These are phyloP conservation scores for Polydesmus complanatus DNA, from an alignment of 2,888 invertebrate species.

Conservation along the genomic window DNA sequence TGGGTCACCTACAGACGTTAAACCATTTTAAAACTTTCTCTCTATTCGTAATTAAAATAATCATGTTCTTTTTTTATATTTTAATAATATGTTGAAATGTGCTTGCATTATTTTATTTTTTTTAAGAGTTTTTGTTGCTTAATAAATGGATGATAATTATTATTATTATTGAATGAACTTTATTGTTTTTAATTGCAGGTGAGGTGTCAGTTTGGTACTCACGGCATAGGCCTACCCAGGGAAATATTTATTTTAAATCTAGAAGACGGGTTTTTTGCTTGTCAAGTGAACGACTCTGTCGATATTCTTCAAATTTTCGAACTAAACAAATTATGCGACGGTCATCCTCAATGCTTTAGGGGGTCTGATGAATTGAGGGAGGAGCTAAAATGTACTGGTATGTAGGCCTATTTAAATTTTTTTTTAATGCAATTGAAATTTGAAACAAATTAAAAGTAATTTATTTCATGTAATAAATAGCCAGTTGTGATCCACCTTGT, in stretches of 20 bases:
- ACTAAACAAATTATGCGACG: slow-evolving; percentile 86
- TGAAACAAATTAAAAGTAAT: too few species aligned
- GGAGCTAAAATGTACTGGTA: slow-evolving; percentile 88
- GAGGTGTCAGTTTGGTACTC: slow-evolving; percentile 10
- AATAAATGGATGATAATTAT: not conserved
- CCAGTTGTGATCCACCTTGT: slow-evolving; percentile 42
- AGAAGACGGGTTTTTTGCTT: slow-evolving; percentile 94
- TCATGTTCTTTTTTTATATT: too few species aligned
- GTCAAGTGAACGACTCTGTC: slow-evolving; percentile 91
- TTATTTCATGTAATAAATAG: not conserved
- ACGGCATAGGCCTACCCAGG: slow-evolving; percentile 28
- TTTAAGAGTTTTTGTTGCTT: not conserved
- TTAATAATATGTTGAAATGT: too few species aligned
- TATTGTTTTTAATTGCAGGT: slow-evolving; percentile 3
- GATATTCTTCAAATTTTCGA: slow-evolving; percentile 89
- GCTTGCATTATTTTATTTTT: too few species aligned
- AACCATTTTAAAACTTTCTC: not conserved
- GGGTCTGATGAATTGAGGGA: slow-evolving; percentile 79
- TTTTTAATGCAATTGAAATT: not conserved
- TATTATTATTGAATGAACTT: not conserved
- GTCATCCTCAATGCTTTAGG: slow-evolving; percentile 73
- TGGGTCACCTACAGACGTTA: not conserved
- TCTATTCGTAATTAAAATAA: too few species aligned
- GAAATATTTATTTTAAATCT: slow-evolving; percentile 93
- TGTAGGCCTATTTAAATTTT: slow-evolving; percentile 30